phyloP scores from a whole-genome alignment of 2,797 vertebrate species.

The Poecile montanus region DNA sequence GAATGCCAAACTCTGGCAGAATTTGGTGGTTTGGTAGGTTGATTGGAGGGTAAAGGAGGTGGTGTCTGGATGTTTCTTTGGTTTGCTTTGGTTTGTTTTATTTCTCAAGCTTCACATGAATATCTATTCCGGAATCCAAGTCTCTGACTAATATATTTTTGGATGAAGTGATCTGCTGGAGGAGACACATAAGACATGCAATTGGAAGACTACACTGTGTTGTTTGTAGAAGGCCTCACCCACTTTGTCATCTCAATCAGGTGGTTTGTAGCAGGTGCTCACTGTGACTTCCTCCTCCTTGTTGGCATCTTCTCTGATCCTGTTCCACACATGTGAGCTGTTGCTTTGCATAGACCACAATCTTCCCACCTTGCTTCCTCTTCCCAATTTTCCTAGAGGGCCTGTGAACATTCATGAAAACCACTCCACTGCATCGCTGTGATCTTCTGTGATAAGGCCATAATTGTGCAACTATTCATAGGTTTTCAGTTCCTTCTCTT shows the following conservation, averaged over 20 bases:
- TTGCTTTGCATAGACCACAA: neutral
- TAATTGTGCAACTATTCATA: neutral
- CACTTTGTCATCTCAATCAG: neutral
- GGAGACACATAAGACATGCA: rapidly evolving
- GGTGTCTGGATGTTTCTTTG: neutral
- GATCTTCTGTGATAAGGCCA: neutral
- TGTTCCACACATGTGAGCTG: neutral
- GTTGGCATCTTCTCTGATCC: neutral
- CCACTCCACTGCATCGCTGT: rapidly evolving
- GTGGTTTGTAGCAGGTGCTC: neutral
- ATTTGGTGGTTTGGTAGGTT: neutral
- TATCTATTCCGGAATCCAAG: neutral
- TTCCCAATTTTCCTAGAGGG: neutral
- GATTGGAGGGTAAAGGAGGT: neutral
- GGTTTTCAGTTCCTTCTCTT: neutral
- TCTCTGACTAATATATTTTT: neutral
- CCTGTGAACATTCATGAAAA: neutral
- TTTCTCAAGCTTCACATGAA: neutral
- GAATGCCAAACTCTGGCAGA: neutral
- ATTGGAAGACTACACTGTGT: neutral
- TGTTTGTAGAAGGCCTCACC: neutral
- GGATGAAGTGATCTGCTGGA: neutral
- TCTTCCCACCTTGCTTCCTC: neutral
- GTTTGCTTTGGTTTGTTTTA: neutral
- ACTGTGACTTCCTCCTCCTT: neutral